Conservation (phyloP, 1,140 invertebrate genomes). For the Propsilocerus akamusi region DNA sequence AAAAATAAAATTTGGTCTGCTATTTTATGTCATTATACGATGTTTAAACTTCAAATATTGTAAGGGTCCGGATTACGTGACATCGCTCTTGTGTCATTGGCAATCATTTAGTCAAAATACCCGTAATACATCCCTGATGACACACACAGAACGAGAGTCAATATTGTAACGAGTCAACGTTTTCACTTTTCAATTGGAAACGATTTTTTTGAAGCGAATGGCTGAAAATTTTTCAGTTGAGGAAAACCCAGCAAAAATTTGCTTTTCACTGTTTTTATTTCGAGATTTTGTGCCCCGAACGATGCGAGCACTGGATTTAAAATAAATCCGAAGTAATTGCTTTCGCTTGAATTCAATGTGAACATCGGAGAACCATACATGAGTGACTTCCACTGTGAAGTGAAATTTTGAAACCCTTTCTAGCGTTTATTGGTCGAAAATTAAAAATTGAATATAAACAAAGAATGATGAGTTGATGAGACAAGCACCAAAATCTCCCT, state of each 20-base stretch:
- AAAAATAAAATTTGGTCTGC: no score
- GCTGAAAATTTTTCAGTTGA: no score
- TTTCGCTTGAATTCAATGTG: background rate
- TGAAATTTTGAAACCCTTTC: background rate
- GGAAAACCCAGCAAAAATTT: background rate
- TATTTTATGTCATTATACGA: no score
- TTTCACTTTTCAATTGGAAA: background rate
- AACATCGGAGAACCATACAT: background rate
- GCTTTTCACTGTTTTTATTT: background rate
- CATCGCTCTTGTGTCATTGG: no score
- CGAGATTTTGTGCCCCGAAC: background rate
- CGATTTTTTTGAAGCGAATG: background rate
- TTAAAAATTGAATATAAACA: no score
- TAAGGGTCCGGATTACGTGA: no score
- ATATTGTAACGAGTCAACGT: background rate
- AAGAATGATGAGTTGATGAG: no score
- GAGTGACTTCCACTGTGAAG: background rate
- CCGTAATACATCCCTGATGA: no score
- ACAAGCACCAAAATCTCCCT: no score
- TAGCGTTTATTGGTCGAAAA: background rate
- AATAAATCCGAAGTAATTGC: slow-evolving; percentile 3
- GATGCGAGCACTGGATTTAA: background rate
- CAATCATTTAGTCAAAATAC: no score
- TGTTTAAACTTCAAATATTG: no score
- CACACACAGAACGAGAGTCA: background rate